Base-by-base conservation (phyloP, 2,797 vertebrate species). In the Cossypha niveicapilla region DNA sequence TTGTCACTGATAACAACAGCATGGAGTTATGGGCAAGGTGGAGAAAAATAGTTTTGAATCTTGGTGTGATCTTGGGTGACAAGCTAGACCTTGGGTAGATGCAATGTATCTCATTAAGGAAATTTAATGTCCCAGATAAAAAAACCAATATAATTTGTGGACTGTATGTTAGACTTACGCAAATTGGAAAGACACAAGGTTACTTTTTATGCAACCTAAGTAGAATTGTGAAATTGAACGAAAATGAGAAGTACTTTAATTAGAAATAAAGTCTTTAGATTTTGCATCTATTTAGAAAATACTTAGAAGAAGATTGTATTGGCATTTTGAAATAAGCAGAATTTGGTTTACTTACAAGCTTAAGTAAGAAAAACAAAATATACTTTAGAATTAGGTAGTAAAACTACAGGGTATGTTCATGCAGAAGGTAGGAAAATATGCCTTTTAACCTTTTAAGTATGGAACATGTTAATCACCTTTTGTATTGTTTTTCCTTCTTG, bases 91-190 rank as follows among this genome's bases (percentile, higher is more conserved):
- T 76, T 94, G 90, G 71, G 85, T 82, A 54, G 83, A 93, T 78
- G 79, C 44, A 78, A 71, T 4, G 1, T 91, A 95, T 73, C 83
- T 97, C 91, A 93, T 97, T 95, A 95, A 76, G 80, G 60, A 57
- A 86, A 96, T 96, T 96, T 97, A 96, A 96, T 79, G 45, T 66
- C 54, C 42, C 70, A 86, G 82, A 94, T 96, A 94, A 96, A 92
- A 95, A 92, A 34, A 10, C 76, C 86, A 94, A 89, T 93, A 84
- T 94, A 95, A 96, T 96, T 76, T 93, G 75, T 95, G 56, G 88
- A 88, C 70, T 92, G 22, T 75, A 35, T 63, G 54, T 89, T 90
- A 94, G 82, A 90, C 42, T 84, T 91, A 90, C 11, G 35, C 16
- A 61, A 87, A 95, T 8, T 92, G 73, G 82, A 93, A 88, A 88